These are phyloP conservation scores for Drosophila arawakana DNA, from an alignment of 1,140 invertebrate genomes.

Conservation along the genomic window DNA sequence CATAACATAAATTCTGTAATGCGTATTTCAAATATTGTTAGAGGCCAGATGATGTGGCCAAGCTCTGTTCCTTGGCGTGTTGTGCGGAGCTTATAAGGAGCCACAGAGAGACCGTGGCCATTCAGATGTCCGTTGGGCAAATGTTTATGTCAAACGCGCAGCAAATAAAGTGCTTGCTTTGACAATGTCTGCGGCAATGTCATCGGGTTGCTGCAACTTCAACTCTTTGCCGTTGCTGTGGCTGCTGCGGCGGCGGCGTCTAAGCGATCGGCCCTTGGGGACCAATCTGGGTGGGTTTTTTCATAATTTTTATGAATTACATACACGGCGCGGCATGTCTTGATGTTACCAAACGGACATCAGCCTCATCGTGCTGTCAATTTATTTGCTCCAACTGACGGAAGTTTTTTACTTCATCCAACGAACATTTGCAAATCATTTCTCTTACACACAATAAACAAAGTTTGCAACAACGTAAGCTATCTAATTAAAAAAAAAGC, in stretches of 20 bases:
- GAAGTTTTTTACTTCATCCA: slow-evolving; percentile 28
- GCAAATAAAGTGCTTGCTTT: slow-evolving; percentile 81
- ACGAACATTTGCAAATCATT: slow-evolving; percentile 61
- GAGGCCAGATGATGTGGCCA: slow-evolving; percentile 52
- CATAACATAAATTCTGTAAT: slow-evolving; percentile 81
- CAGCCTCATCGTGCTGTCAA: slow-evolving; percentile 12
- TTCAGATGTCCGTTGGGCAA: slow-evolving; percentile 81
- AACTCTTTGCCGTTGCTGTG: slow-evolving; percentile 33
- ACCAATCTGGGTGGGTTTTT: slow-evolving; percentile 78
- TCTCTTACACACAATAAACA: slow-evolving; percentile 21
- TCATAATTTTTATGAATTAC: slow-evolving; percentile 81
- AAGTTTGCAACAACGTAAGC: slow-evolving; percentile 9
- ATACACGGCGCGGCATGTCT: slow-evolving; percentile 39
- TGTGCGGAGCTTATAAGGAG: slow-evolving; percentile 72
- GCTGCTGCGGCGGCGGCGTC: slow-evolving; percentile 15
- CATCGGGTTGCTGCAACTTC: slow-evolving; percentile 42
- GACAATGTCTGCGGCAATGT: slow-evolving; percentile 78
- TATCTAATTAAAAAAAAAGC: slow-evolving; percentile 30
- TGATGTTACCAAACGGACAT: slow-evolving; percentile 28
- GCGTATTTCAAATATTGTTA: slow-evolving; percentile 81
- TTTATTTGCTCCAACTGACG: slow-evolving; percentile 34
- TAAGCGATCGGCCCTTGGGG: slow-evolving; percentile 63
- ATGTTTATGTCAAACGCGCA: slow-evolving; percentile 81
- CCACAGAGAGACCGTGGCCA: slow-evolving; percentile 75
- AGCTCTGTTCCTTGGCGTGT: slow-evolving; percentile 62